These are phyloP conservation scores for Apoda limacodes DNA, from an alignment of 2,888 invertebrate species.

Conservation along the genomic window DNA sequence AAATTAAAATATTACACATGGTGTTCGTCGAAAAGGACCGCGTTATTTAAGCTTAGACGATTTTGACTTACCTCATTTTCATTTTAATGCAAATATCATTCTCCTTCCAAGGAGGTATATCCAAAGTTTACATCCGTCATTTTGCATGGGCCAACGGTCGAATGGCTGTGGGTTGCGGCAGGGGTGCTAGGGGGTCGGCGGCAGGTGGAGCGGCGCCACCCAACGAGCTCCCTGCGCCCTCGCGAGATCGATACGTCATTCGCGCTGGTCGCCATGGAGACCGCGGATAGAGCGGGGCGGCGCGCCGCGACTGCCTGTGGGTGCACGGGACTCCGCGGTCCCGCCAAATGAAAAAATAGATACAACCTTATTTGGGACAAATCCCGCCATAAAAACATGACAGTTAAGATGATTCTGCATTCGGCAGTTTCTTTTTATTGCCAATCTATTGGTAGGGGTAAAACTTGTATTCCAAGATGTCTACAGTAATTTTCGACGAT, in stretches of 20 bases:
- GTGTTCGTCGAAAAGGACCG: conserved; percentile 1
- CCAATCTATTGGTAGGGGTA: conserved; percentile 7
- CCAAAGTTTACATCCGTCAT: conserved; percentile 70
- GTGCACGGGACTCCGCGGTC: conserved; percentile 47
- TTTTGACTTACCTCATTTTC: conserved; percentile 52
- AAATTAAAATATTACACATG: too few relatives aligned
- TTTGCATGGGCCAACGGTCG: conserved; percentile 70
- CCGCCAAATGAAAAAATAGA: conserved; percentile 51
- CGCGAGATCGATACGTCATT: conserved; percentile 71
- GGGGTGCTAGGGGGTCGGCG: conserved; percentile 52
- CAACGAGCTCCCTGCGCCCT: conserved; percentile 43
- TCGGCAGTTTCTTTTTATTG: conserved; percentile 21
- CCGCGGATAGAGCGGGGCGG: conserved; percentile 68
- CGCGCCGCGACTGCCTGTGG: conserved; percentile 59
- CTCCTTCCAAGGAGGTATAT: conserved; percentile 57
- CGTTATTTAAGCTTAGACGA: background rate
- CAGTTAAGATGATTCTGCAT: conserved; percentile 28
- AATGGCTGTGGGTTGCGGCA: conserved; percentile 48
- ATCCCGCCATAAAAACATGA: conserved; percentile 47
- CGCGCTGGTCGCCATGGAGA: conserved; percentile 70
- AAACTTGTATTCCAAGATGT: too few relatives aligned
- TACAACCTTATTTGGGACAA: conserved; percentile 54
- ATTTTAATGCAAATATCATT: conserved; percentile 68
- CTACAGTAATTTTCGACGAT: too few relatives aligned
- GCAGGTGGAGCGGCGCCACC: conserved; percentile 64